phyloP scores from a whole-genome alignment of 2,113 vertebrate genomes.

The Lepus europaeus region DNA sequence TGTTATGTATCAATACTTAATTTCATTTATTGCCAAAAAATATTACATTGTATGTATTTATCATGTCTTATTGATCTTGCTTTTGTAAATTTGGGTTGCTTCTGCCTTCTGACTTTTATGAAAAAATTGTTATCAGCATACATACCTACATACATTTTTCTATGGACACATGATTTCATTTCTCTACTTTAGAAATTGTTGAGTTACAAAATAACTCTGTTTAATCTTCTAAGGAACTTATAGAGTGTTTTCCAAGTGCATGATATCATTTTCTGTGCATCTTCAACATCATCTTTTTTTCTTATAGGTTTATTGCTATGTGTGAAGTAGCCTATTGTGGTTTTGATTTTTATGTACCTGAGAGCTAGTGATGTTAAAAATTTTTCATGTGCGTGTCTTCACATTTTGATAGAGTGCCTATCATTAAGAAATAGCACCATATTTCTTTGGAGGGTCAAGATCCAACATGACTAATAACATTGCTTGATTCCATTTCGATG shows the following conservation, averaged over 20 bases:
- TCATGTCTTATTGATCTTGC: neutral
- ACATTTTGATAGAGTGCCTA: neutral
- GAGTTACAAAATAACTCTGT: neutral
- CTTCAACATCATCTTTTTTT: neutral
- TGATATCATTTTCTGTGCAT: neutral
- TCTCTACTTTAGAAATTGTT: neutral
- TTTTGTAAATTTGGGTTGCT: neutral
- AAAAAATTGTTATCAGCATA: neutral
- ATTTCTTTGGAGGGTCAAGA: neutral
- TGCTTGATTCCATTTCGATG: neutral
- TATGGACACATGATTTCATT: neutral
- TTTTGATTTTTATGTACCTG: neutral
- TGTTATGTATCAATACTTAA: neutral
- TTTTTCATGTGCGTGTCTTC: neutral
- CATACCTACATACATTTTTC: neutral
- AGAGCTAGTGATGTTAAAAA: neutral
- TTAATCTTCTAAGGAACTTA: neutral
- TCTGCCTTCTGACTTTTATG: neutral
- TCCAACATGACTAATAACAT: neutral
- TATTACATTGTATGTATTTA: neutral
- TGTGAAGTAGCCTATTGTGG: neutral
- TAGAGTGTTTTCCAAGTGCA: neutral
- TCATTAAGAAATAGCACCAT: neutral
- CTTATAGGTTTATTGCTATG: neutral
- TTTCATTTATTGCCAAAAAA: neutral